phyloP scores from a whole-genome alignment of 2,113 vertebrate genomes.

The Manacus vitellinus region DNA sequence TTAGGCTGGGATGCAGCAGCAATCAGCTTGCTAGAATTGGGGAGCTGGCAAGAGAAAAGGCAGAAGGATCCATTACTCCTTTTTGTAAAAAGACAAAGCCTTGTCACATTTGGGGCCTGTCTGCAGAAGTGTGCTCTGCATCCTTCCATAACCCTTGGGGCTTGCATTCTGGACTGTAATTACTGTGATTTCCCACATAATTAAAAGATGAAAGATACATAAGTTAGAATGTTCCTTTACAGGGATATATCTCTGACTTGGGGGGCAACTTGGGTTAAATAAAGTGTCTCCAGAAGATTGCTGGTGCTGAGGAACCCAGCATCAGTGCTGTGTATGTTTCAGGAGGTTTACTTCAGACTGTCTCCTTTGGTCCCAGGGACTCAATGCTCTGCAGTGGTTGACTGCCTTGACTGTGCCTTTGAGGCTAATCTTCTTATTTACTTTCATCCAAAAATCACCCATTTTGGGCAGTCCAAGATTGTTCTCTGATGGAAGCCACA shows the following conservation, averaged over 20 bases:
- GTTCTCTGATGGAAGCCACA: background rate
- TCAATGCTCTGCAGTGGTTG: background rate
- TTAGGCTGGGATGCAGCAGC: background rate
- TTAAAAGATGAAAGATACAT: background rate
- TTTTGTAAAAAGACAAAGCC: background rate
- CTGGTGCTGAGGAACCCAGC: background rate
- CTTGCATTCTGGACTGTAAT: background rate
- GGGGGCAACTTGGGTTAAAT: background rate
- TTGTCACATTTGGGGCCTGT: background rate
- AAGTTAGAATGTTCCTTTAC: background rate
- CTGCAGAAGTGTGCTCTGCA: background rate
- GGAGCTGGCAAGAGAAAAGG: background rate
- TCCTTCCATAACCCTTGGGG: background rate
- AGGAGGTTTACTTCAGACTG: background rate
- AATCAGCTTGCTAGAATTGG: background rate
- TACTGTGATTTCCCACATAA: background rate
- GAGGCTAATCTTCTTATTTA: background rate
- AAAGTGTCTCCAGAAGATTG: accelerated
- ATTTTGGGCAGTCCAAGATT: background rate
- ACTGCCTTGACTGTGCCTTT: background rate
- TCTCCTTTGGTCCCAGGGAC: background rate
- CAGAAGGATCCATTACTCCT: background rate
- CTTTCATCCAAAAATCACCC: background rate
- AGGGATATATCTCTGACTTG: background rate
- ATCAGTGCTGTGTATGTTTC: background rate